These are phyloP conservation scores for Dorcus parallelipipedus DNA, from an alignment of 2,888 invertebrate genomes.

Conservation along the genomic window DNA sequence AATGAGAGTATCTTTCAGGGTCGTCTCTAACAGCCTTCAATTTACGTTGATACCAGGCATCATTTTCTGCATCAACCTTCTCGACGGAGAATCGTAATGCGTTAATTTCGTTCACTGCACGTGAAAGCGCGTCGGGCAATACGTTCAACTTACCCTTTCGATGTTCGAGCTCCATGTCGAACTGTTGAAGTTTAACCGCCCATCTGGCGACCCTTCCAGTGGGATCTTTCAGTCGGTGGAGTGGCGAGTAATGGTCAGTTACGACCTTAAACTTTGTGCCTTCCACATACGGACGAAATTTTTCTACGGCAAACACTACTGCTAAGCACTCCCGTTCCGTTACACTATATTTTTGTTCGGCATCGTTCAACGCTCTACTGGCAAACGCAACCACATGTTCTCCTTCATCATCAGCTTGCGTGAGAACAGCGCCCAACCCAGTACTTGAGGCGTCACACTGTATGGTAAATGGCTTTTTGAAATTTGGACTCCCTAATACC, in stretches of 20 bases:
- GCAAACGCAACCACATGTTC: constrained; percentile 25
- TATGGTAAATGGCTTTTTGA: constrained; percentile 26
- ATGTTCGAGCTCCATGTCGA: constrained; percentile 15
- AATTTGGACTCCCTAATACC: constrained; percentile 28
- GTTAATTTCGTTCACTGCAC: background rate
- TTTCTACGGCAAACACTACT: constrained; percentile 15
- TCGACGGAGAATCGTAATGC: too few species aligned
- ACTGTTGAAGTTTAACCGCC: constrained; percentile 22
- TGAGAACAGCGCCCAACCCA: constrained; percentile 27
- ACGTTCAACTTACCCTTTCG: constrained; percentile 10
- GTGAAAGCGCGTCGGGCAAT: constrained; percentile 6
- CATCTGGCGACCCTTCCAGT: constrained; percentile 29
- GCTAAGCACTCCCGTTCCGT: constrained; percentile 22
- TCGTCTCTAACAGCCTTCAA: too few species aligned
- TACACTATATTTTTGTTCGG: constrained; percentile 15
- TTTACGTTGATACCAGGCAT: too few species aligned
- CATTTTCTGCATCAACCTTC: too few species aligned
- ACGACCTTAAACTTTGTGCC: constrained; percentile 28
- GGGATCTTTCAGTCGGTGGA: constrained; percentile 28
- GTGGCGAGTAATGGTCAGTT: constrained; percentile 29
- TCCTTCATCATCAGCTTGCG: constrained; percentile 23
- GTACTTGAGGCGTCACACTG: constrained; percentile 29
- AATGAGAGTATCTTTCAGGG: too few species aligned
- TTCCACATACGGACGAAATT: constrained; percentile 25
- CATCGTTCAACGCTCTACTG: constrained; percentile 13